phyloP scores from a whole-genome alignment of 37 sponge, comb jelly and placozoan genomes.

The Trichoplax adhaerens region DNA sequence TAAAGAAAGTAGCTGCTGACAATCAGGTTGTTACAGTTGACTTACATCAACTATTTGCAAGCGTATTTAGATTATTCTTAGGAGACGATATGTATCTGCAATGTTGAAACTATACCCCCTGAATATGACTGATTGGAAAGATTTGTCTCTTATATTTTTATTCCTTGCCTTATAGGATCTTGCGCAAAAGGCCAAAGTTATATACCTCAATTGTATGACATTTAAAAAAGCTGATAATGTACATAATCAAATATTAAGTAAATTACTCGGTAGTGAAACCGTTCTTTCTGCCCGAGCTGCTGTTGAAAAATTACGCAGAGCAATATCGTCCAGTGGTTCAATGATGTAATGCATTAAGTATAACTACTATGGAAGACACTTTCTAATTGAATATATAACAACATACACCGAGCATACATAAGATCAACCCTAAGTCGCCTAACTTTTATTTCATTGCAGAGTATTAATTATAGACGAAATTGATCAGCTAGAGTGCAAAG shows the following conservation, averaged over 20 bases:
- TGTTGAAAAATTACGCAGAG: background rate
- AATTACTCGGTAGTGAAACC: background rate
- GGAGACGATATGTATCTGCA: no score
- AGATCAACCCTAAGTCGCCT: no score
- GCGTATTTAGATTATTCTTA: no score
- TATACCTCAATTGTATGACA: constrained; percentile 46
- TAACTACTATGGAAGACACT: no score
- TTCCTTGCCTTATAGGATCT: background rate
- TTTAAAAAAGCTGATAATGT: constrained; percentile 21
- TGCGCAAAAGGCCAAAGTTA: background rate
- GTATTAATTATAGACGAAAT: constrained; percentile 79
- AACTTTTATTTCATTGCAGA: background rate
- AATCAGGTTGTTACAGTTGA: constrained; percentile 6
- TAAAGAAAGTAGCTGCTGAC: constrained; percentile 31
- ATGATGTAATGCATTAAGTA: constrained; percentile 23
- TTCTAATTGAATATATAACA: background rate
- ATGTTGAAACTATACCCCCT: background rate
- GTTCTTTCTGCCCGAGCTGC: background rate
- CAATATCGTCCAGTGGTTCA: constrained; percentile 19
- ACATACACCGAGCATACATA: background rate
- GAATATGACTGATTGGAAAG: no score
- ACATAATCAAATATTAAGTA: constrained; percentile 4
- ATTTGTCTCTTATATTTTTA: background rate
- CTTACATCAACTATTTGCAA: background rate
- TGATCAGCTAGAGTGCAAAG: constrained; percentile 47